Evolutionary conservation across 2,797 vertebrate genomes (phyloP), one percentile per base, ranked within the genome.

Genomic region (Monodelphis domestica): DNA sequence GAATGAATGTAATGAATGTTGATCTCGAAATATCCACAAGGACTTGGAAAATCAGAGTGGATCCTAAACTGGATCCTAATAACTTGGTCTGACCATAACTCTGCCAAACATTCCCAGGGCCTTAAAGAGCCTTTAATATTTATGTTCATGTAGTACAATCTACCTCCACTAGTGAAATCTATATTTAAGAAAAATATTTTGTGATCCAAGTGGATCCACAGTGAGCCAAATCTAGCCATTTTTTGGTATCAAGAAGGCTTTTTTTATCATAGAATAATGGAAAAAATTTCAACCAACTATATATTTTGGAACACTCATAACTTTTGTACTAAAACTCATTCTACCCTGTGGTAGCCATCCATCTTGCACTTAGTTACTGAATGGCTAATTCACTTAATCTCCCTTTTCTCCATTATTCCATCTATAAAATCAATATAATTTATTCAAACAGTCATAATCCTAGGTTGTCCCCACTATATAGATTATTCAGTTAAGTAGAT

Each of bases 331-430:
- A 93, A 88, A 89, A 88, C 53, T 59, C 2, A 91, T 14, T 87
- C 26, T 28, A 0, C 21, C 33, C 50, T 90, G 1, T 87, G 50
- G 11, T 30, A 90, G 91, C 84, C 63, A 84, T 88, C 90, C 89
- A 91, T 89, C 54, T 92, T 56, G 0, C 78, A 53, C 55, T 92
- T 94, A 95, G 51, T 1, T 29, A 30, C 12, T 51, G 29, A 88
- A 90, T 21, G 2, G 84, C 38, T 84, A 84, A 90, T 92, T 91
- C 53, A 90, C 94, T 89, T 84, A 54, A 21, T 89, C 38, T 94
- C 89, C 84, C 30, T 1, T 94, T 2, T 28, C 52, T 10, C 45
- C 78, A 15, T 87, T 10, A 0, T 53, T 21, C 38, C 21, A 50
- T 78, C 52, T 94, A 92, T 24, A 88, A 93, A 95, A 53, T 0